Evolutionary conservation across 1,140 invertebrate species (phyloP).

Genomic region (Pseudomyrmex cubaensis): DNA sequence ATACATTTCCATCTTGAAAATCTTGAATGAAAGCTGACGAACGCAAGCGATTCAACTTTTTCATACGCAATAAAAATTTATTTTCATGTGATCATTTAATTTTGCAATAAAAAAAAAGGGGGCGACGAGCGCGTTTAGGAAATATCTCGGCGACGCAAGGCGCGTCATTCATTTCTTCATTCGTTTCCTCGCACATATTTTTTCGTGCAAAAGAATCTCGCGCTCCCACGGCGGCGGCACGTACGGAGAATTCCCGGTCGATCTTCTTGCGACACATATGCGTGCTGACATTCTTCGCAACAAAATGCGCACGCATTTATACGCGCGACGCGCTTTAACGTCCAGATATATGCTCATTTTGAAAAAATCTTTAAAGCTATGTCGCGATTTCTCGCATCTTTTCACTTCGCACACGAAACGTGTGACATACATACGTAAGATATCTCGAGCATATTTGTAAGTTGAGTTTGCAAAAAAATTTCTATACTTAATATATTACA

Average conservation of each 20-base stretch:
- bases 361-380: constrained; percentile 20
- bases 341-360: background rate
- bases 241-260: constrained; percentile 25
- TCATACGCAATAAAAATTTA: too few relatives aligned
- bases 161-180: background rate
- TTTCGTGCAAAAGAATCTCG: constrained; percentile 3
- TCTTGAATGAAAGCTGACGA: too few relatives aligned
- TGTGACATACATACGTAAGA: too few relatives aligned
- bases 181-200: constrained; percentile 18
- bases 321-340: constrained; percentile 30
- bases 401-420: too few relatives aligned
- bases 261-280: constrained; percentile 24
- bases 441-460: too few relatives aligned
- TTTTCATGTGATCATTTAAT: too few relatives aligned
- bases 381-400: too few relatives aligned
- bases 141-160: constrained; percentile 8
- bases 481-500: too few relatives aligned
- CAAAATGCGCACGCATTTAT: constrained; percentile 5
- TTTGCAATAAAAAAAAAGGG: too few relatives aligned
- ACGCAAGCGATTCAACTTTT: too few relatives aligned
- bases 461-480: too few relatives aligned
- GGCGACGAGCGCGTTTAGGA: background rate
- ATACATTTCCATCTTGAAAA: too few relatives aligned
- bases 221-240: constrained; percentile 5
- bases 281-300: background rate